Evolutionary conservation across 1,140 invertebrate genomes (phyloP).

Genomic region (Dufourea novaeangliae): DNA sequence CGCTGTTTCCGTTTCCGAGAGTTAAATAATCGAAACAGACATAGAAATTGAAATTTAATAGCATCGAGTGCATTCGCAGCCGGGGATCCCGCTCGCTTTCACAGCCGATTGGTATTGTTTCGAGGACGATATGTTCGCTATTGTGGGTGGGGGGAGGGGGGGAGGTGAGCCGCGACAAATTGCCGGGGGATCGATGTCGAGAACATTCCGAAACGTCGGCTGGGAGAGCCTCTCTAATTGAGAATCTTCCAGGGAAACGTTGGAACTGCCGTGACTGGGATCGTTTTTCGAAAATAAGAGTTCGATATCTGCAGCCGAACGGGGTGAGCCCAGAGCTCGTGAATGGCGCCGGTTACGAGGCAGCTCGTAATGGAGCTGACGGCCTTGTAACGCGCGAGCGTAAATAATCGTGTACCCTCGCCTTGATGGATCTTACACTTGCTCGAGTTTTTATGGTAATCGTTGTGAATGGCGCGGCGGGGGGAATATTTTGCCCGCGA

Average conservation of each 20-base stretch:
- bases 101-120: background rate
- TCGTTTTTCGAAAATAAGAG: conserved; percentile 21
- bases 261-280: background rate
- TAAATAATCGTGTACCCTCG: conserved; percentile 1
- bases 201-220: background rate
- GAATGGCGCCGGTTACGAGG: background rate
- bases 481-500: no score
- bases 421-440: background rate
- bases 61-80: no score
- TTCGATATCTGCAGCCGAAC: background rate
- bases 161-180: background rate
- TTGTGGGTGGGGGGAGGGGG: no score
- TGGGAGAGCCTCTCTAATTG: conserved; percentile 3
- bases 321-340: background rate
- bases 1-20: no score
- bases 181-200: background rate
- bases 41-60: no score
- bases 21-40: no score
- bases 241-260: background rate
- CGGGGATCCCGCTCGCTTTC: no score
- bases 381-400: background rate
- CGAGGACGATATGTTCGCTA: background rate
- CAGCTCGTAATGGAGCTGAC: background rate
- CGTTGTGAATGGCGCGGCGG: background rate
- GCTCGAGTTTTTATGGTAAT: background rate